phyloP scores from a whole-genome alignment of 2,113 vertebrate species.

The Hippocampus zosterae region DNA sequence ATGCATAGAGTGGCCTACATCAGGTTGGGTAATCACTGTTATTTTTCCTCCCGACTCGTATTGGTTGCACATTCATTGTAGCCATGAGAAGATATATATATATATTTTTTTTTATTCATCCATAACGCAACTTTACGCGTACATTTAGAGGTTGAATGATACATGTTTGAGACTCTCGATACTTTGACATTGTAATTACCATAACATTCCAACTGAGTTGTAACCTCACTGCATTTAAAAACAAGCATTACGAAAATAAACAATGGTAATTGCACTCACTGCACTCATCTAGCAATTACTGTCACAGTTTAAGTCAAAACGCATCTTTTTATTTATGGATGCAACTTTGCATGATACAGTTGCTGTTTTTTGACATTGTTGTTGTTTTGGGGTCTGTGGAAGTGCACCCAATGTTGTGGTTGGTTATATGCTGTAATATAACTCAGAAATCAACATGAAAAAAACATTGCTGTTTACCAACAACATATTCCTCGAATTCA shows the following conservation, averaged over 20 bases:
- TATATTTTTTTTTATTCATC: neutral
- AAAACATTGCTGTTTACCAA: slow-evolving; percentile 8
- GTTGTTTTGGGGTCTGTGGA: neutral
- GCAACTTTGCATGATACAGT: neutral
- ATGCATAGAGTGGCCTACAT: neutral
- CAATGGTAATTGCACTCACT: neutral
- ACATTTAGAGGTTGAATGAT: neutral
- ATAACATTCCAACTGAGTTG: neutral
- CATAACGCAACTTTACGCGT: neutral
- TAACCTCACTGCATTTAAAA: neutral
- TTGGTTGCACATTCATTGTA: neutral
- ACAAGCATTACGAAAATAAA: neutral
- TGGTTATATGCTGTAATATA: neutral
- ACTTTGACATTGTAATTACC: neutral
- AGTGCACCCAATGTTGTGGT: neutral
- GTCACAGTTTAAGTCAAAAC: neutral
- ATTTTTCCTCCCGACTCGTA: no score
- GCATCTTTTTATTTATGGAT: neutral
- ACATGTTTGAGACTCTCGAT: neutral
- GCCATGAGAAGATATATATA: neutral
- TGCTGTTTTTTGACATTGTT: neutral
- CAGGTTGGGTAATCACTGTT: neutral
- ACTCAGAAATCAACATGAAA: neutral
- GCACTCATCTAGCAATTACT: neutral
- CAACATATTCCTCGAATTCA: neutral